These are phyloP conservation scores for Butorides virescens DNA, from an alignment of 2,113 vertebrate genomes.

Conservation along the genomic window DNA sequence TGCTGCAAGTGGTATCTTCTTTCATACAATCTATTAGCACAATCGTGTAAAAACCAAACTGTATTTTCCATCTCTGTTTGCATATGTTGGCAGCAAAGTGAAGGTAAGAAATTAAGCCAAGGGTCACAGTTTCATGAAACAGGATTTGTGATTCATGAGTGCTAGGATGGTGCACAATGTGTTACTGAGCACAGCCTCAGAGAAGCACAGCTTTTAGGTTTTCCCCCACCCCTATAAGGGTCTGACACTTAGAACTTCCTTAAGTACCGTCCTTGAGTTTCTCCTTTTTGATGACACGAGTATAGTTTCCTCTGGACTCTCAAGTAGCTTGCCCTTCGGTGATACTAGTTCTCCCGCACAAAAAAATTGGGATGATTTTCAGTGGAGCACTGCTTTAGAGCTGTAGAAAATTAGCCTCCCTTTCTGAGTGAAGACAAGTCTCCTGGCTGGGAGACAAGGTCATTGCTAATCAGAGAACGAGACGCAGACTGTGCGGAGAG, in stretches of 20 bases:
- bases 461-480: accelerated
- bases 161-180: accelerated
- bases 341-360: background rate
- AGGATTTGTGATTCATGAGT: background rate
- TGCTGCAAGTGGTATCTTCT: background rate
- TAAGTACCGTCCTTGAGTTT: background rate
- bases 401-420: background rate
- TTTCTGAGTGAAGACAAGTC: background rate
- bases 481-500: accelerated
- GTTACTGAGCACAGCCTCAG: background rate
- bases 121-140: background rate
- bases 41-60: background rate
- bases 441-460: background rate
- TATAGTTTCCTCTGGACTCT: background rate
- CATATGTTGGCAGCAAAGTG: background rate
- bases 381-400: background rate
- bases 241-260: background rate
- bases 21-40: background rate
- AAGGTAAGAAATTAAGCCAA: background rate
- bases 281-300: background rate
- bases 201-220: background rate
- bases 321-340: background rate
- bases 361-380: background rate
- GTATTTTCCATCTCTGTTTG: background rate
- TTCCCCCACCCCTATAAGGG: background rate